Evolutionary conservation across 2,888 invertebrate genomes (phyloP), one percentile per base, ranked within the genome.

Genomic region (Hirtodrosophila histrioides): DNA sequence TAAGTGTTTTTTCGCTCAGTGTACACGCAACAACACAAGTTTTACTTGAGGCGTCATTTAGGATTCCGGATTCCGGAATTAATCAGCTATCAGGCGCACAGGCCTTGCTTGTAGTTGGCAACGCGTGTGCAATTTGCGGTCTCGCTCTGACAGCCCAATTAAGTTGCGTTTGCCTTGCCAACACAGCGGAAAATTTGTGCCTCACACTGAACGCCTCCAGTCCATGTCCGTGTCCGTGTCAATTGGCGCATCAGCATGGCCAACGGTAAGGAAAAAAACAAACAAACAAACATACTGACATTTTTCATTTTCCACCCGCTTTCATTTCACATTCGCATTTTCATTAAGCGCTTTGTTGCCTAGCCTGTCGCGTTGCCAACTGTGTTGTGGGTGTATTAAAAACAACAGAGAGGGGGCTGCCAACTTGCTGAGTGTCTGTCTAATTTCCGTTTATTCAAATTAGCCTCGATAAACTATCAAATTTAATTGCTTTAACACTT

Each of bases 391-490:
- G n/a, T 8, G 45, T 37, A 44, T 33, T 44, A 41, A 29, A 24
- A 1, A 3, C 9, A 29, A 44, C 9, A 11, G 53, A 27, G 5
- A 24, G 8, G 17, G 49, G 17, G 33, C 29, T 70, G 56, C 35
- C 50, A 44, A 53, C 51, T 53, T 43, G 45, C 41, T 35, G 49
- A 61, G 50, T 56, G 54, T 36, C 39, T 49, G 33, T 58, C 62
- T 61, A 78, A 86, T 82, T 79, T 85, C 75, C 79, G 73, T 83
- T 85, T 83, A 85, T 83, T 83, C 56, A 83, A 83, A 83, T 83
- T 73, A 78, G 57, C 41, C 40, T 51, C 66, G 83, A 80, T 86
- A 68, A 78, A 62, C 80, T 67, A 78, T 83, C 51, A 71, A 76
- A 86, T 86, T 64, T 71, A 86, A 83, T 83, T 83, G 83, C 69